Conservation (phyloP, 2,113 vertebrate genomes). For the Callorhinus ursinus region DNA sequence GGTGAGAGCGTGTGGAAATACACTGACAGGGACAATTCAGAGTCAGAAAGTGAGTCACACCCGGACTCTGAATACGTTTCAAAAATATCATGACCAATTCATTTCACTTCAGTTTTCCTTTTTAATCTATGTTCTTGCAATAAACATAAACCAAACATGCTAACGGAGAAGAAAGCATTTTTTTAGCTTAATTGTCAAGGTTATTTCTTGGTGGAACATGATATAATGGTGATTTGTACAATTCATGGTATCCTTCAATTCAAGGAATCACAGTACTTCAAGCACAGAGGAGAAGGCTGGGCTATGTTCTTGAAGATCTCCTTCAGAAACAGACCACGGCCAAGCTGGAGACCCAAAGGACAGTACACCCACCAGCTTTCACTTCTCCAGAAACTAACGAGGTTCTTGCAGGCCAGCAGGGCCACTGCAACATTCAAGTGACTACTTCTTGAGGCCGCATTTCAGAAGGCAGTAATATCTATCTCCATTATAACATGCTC, state of each 20-base stretch:
- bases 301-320: not conserved
- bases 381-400: not conserved
- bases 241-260: not conserved
- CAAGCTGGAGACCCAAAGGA: not conserved
- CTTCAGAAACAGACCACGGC: not conserved
- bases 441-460: not conserved
- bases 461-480: not conserved
- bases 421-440: not conserved
- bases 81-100: not conserved
- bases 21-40: not conserved
- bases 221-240: not conserved
- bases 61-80: not conserved
- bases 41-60: not conserved
- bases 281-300: not conserved
- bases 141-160: conserved; percentile 24
- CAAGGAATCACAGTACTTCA: not conserved
- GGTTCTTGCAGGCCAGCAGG: not conserved
- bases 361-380: not conserved
- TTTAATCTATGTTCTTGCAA: conserved; percentile 14
- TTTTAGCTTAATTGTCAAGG: conserved; percentile 15
- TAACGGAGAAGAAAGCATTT: conserved; percentile 31
- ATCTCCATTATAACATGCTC: not conserved
- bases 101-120: conserved; percentile 3
- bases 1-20: not conserved
- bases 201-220: not conserved